A percentile compares a stretch with the other conserved stretches of the same genome.
Conservation (phyloP, 1,140 invertebrate species). For the Papilio helenus region DNA sequence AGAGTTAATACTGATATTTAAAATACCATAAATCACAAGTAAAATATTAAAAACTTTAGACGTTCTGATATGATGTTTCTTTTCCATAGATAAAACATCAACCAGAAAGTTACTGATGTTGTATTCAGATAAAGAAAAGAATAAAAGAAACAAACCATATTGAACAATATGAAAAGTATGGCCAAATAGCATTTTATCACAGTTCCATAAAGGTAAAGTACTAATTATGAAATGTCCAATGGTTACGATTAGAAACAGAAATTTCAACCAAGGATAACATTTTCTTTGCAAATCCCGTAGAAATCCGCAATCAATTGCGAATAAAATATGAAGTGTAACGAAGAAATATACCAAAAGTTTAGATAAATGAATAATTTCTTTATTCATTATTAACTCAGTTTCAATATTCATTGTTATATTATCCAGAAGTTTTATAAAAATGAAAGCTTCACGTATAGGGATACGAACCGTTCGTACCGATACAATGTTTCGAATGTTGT, state of each 20-base stretch:
- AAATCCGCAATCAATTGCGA: conserved; percentile 1
- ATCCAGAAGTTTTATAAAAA: neutral
- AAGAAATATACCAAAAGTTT: conserved; percentile 19
- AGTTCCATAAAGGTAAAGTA: neutral
- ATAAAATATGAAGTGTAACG: neutral
- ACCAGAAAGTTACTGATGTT: neutral
- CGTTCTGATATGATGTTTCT: neutral
- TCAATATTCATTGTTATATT: neutral
- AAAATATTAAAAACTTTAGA: neutral
- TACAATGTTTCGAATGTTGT: neutral
- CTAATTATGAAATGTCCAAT: neutral
- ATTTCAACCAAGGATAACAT: neutral
- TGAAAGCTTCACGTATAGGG: neutral
- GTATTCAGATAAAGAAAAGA: neutral
- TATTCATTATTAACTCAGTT: neutral
- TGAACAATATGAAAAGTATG: neutral
- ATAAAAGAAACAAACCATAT: neutral
- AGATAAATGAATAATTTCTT: neutral
- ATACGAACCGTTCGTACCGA: neutral
- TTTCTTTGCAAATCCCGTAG: neutral
- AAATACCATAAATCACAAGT: neutral
- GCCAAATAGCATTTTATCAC: neutral
- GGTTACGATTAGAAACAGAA: neutral
- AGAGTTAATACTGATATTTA: neutral
- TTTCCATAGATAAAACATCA: neutral